Base-by-base conservation (phyloP, 2,888 invertebrate species). In the Lithophane leautieri region DNA sequence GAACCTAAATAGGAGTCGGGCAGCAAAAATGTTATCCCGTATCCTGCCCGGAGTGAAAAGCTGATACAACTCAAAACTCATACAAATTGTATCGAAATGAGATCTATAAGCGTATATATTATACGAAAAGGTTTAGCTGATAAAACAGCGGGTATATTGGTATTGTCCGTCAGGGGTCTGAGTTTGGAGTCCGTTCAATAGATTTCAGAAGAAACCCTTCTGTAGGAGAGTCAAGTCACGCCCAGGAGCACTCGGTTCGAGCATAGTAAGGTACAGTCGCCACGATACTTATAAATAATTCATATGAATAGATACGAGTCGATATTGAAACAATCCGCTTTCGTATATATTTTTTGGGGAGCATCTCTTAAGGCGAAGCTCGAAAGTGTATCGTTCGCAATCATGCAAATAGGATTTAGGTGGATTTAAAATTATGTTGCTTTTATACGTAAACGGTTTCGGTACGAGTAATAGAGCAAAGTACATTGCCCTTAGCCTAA, bases 271-370 rank as follows among this genome's bases (percentile, higher is more conserved):
- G 80, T 84, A 90, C 85, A 85, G 81, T 87, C 84, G 85, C 81
- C 78, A 65, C 91, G 90, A 91, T 93, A 93, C 91, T 91, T 89
- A 94, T 94, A 94, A 94, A 94, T 94, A 94, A 94, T 94, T 94
- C 94, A 94, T 94, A 91, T 83, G 90, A 87, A 86, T 86, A 89
- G 88, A 88, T 85, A 86, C 86, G 85, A 88, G 90, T 88, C 90
- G 90, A 93, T 92, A 94, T 94, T 93, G 93, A 93, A 93, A 94
- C 94, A 93, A 93, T 93, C 91, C 90, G 88, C 89, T 91, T 86
- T 89, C 85, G 87, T 73, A 78, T 90, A 89, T 91, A 89, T 89
- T 91, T 92, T 91, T 90, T 89, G 85, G 86, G 84, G 79, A 90
- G 88, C 90, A 90, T 60, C 88, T 89, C 86, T 85, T 92, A 91